Evolutionary conservation across 2,888 invertebrate genomes (phyloP), one percentile per base, ranked within the genome.

Genomic region (Cheilosia vulpina): DNA sequence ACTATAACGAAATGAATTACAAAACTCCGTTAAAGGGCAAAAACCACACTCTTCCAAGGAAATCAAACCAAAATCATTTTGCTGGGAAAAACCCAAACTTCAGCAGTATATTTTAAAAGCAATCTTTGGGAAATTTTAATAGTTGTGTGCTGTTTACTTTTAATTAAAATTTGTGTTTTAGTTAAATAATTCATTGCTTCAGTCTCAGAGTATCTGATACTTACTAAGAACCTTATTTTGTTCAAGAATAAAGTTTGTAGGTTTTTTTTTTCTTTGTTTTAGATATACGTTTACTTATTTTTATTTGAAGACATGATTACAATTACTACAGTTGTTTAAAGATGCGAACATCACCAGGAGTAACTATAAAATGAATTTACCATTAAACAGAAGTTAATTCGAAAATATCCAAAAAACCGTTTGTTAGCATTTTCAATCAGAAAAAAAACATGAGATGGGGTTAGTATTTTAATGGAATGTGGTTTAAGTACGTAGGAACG

Each of bases 281-380:
- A 9, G 9, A 31, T 31, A 31, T 9, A 31, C 31, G 31, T 58
- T 53, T 19, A 38, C 43, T 43, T 62, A 24, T 57, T 60, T 72
- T 50, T 43, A 60, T 43, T 43, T 38, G 76, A 43, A 69, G 81
- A 69, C 24, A 57, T 43, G 47, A 43, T 76, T 53, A 65, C 45
- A 62, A 38, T 65, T 66, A 71, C 58, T 43, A 62, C 9, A 85
- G 85, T 68, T 81, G 85, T 53, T 85, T 85, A 43, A 65, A 85
- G 81, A 85, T 85, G 81, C 85, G 85, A 81, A 85, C 85, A 81
- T 85, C 85, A 63, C 85, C 85, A 62, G 85, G 85, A 41, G 85
- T 81, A 81, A 85, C 85, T 85, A 85, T 66, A 85, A 85, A 85
- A 72, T 72, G 68, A 81, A 84, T 73, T 82, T 47, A 80, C 43